Evolutionary conservation across 2,113 vertebrate genomes (phyloP).

Genomic region (Otis tarda): DNA sequence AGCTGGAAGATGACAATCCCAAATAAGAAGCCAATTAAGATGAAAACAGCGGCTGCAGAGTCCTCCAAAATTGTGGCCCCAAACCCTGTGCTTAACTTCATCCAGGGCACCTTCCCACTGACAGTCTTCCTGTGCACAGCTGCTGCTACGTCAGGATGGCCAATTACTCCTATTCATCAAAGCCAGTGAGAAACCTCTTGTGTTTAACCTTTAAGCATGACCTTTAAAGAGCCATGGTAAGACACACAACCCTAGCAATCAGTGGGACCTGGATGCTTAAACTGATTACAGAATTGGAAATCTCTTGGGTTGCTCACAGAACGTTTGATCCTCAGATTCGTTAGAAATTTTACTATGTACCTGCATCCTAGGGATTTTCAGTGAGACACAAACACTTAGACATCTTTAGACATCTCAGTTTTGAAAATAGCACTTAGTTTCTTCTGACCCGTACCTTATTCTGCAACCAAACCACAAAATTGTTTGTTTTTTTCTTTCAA

Average conservation of each 20-base stretch:
- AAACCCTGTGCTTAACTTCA: not conserved
- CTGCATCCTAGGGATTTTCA: not conserved
- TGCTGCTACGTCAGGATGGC: not conserved
- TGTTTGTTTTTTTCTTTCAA: not conserved
- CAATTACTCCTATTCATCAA: slow-evolving; percentile 11
- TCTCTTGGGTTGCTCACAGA: not conserved
- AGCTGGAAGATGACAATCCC: not conserved
- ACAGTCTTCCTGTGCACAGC: not conserved
- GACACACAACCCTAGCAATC: not conserved
- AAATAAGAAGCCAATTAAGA: slow-evolving; percentile 2
- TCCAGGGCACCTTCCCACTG: not conserved
- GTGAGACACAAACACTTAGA: not conserved
- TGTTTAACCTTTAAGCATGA: not conserved
- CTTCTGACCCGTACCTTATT: not conserved
- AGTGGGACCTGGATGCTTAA: not conserved
- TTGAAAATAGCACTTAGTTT: not conserved
- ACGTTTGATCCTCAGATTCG: not conserved
- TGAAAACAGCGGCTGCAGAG: not conserved
- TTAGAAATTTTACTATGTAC: not conserved
- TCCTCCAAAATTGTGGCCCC: not conserved
- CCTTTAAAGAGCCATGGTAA: not conserved
- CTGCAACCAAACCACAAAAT: not conserved
- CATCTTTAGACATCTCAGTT: not conserved
- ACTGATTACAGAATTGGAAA: not conserved
- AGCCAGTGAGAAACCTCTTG: not conserved